These are phyloP conservation scores for Mesorhabditis belari DNA, from an alignment of 2,888 invertebrate species.

Conservation along the genomic window DNA sequence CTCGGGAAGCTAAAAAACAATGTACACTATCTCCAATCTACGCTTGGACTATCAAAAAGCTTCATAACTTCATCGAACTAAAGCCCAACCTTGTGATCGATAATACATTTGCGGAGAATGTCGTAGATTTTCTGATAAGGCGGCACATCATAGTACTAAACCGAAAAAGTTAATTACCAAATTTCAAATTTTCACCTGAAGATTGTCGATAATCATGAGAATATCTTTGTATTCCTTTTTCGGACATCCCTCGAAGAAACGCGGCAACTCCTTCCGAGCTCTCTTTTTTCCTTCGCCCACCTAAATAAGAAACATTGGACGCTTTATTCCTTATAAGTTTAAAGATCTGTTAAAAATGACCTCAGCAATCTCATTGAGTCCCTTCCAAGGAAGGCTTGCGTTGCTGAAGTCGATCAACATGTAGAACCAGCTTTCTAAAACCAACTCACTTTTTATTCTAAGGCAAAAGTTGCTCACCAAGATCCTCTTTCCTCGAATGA, in stretches of 20 bases:
- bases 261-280: conserved; percentile 9
- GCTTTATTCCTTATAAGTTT: neutral
- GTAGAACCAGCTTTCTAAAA: conserved; percentile 24
- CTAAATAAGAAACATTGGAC: neutral
- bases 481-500: conserved; percentile 37
- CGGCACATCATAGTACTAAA: neutral
- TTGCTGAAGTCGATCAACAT: conserved; percentile 44
- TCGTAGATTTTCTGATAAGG: neutral
- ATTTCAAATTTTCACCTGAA: too few relatives aligned
- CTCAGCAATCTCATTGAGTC: conserved; percentile 32
- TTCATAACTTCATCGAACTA: too few relatives aligned
- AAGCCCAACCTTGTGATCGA: neutral
- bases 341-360: neutral
- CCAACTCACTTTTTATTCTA: neutral
- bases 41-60: too few relatives aligned
- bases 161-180: too few relatives aligned
- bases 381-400: conserved; percentile 44
- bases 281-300: conserved; percentile 24
- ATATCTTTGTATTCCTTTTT: conserved; percentile 12
- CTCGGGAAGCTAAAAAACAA: neutral
- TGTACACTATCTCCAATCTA: too few relatives aligned
- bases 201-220: neutral
- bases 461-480: too few relatives aligned
- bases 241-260: conserved; percentile 18
- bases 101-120: neutral